phyloP scores from a whole-genome alignment of 2,888 invertebrate species.

The Dinocampus coccinellae region DNA sequence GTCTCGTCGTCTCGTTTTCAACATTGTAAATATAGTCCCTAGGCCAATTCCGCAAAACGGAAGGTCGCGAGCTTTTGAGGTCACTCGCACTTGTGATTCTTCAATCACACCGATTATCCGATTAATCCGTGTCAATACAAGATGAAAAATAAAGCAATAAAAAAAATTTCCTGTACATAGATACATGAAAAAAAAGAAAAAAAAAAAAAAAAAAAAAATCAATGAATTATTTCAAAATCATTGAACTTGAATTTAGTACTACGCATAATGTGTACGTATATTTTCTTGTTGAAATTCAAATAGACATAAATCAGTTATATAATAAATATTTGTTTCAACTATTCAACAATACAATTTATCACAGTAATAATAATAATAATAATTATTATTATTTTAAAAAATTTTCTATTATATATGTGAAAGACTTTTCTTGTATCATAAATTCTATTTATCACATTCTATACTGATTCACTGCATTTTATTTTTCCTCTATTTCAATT shows the following conservation, averaged over 20 bases:
- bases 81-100: neutral
- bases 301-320: neutral
- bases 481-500: neutral
- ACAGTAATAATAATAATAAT: no score
- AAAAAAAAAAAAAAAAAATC: neutral
- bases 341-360: neutral
- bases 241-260: no score
- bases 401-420: neutral
- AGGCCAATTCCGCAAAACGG: constrained; percentile 13
- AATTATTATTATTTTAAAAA: no score
- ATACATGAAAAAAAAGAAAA: neutral
- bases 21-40: constrained; percentile 12
- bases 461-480: neutral
- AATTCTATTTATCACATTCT: neutral
- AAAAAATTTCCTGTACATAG: neutral
- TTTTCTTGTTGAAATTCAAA: neutral
- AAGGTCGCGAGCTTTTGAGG: constrained; percentile 1
- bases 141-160: no score
- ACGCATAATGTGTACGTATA: neutral
- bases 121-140: no score
- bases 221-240: no score
- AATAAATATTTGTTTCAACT: neutral
- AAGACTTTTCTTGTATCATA: neutral
- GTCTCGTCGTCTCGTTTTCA: constrained; percentile 34
- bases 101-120: neutral